A percentile compares a stretch with the other conserved stretches of the same genome.
Evolutionary conservation across 2,113 vertebrate genomes (phyloP).

Genomic region (Podarcis cretensis): DNA sequence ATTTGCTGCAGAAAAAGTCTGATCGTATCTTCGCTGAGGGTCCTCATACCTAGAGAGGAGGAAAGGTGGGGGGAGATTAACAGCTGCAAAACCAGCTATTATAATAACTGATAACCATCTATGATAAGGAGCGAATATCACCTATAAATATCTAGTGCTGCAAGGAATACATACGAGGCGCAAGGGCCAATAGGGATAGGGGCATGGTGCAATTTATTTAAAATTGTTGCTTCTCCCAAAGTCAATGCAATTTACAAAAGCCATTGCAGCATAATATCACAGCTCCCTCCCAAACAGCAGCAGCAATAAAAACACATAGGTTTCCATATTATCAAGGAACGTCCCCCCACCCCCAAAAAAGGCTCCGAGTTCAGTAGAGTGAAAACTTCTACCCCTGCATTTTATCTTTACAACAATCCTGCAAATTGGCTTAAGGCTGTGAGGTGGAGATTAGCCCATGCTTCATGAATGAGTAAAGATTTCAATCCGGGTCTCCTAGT

Average conservation of each 20-base stretch:
- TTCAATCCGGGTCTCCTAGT: neutral
- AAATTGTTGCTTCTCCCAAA: too few species aligned
- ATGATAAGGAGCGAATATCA: too few species aligned
- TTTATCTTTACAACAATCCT: neutral
- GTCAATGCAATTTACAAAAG: neutral
- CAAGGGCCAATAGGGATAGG: too few species aligned
- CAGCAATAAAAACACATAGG: too few species aligned
- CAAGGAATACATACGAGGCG: too few species aligned
- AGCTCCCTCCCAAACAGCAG: neutral
- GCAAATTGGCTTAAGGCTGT: neutral
- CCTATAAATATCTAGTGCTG: too few species aligned
- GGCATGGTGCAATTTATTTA: too few species aligned
- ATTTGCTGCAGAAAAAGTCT: constrained; percentile 94
- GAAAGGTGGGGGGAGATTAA: neutral
- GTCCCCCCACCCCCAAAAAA: too few species aligned
- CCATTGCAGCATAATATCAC: neutral
- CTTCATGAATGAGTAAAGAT: neutral
- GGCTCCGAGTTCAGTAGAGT: too few species aligned
- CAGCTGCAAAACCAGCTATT: neutral
- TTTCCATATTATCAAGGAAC: too few species aligned
- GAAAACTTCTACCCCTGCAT: neutral
- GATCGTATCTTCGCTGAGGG: constrained; percentile 95
- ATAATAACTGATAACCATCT: too few species aligned
- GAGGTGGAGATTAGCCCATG: too few species aligned
- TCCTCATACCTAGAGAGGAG: constrained; percentile 84